phyloP scores from a whole-genome alignment of 2,113 vertebrate species.

The Coryphaenoides rupestris region DNA sequence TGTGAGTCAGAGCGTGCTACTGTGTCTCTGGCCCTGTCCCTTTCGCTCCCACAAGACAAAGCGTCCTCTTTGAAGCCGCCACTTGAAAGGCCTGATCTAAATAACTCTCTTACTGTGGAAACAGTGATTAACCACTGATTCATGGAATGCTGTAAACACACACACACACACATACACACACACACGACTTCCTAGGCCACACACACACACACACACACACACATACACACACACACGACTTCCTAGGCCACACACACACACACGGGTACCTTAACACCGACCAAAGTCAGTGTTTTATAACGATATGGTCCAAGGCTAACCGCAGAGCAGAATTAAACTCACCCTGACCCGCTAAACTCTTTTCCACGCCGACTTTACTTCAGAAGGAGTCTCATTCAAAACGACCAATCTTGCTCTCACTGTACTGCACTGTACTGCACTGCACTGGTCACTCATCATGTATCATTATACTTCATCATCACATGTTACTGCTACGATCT shows the following conservation, averaged over 20 bases:
- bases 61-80: conserved; percentile 65
- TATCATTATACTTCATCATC: too few relatives aligned
- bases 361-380: too few relatives aligned
- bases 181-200: conserved; percentile 44
- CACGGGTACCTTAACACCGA: background rate
- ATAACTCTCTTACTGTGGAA: conserved; percentile 58
- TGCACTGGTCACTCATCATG: too few relatives aligned
- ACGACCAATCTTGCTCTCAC: background rate
- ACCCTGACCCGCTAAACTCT: background rate
- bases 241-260: background rate
- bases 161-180: conserved; percentile 4
- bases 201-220: conserved; percentile 33
- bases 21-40: conserved; percentile 43
- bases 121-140: conserved; percentile 73
- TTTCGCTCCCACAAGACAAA: conserved; percentile 65
- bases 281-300: conserved; percentile 38
- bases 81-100: conserved; percentile 71
- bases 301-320: background rate
- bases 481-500: too few relatives aligned
- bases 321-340: background rate
- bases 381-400: too few relatives aligned
- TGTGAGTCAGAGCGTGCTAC: conserved; percentile 48
- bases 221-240: background rate
- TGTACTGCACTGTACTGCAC: too few relatives aligned
- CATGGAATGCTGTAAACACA: conserved; percentile 53